These are phyloP conservation scores for Acyrthosiphon pisum DNA, from an alignment of 1,140 invertebrate species.

Conservation along the genomic window DNA sequence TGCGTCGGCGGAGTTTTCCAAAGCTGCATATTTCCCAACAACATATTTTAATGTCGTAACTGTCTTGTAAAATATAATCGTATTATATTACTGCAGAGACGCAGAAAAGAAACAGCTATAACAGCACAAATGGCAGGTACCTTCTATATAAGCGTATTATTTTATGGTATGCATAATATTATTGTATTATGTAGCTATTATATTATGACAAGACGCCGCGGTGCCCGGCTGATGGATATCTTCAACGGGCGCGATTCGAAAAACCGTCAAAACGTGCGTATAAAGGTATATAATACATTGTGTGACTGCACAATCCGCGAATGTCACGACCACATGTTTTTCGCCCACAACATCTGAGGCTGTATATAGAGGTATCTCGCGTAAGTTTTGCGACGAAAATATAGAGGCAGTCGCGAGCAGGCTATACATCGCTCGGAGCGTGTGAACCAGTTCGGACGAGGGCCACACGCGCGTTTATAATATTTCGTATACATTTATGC, in stretches of 20 bases:
- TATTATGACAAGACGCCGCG: neutral
- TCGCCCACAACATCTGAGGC: neutral
- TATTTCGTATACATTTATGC: neutral
- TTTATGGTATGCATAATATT: neutral
- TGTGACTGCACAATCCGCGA: neutral
- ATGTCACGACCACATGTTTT: slow-evolving; percentile 25
- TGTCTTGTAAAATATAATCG: neutral
- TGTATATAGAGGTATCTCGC: neutral
- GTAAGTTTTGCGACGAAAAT: neutral
- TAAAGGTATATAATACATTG: no score
- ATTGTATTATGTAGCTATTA: neutral
- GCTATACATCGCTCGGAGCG: neutral
- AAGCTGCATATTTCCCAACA: neutral
- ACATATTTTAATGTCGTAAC: neutral
- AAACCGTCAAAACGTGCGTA: neutral
- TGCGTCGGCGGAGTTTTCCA: neutral
- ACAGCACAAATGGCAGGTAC: neutral
- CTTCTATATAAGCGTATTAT: neutral
- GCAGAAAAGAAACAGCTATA: neutral
- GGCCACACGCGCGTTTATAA: neutral
- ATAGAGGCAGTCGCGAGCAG: neutral
- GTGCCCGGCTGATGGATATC: slow-evolving; percentile 1
- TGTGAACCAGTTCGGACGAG: slow-evolving; percentile 22
- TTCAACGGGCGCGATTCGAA: slow-evolving; percentile 16
- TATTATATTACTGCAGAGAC: neutral